Conservation (phyloP, 1,140 invertebrate genomes). For the Amphibalanus amphitrite region DNA sequence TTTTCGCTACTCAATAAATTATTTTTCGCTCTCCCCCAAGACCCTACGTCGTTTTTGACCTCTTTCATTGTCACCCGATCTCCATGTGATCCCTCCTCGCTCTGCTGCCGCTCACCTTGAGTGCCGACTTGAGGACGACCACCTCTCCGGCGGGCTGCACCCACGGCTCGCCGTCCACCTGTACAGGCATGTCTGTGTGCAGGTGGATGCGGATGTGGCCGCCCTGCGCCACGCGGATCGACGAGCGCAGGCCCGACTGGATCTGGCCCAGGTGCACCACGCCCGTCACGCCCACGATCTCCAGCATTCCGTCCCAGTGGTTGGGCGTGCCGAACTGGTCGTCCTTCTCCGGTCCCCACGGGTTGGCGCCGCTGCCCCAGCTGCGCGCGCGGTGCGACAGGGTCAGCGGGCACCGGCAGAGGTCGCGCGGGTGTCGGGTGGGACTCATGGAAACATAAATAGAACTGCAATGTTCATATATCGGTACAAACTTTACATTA, state of each 20-base stretch:
- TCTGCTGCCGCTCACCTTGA: conserved; percentile 78
- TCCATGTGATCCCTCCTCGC: no score
- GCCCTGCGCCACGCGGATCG: conserved; percentile 93
- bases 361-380: conserved; percentile 98
- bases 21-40: no score
- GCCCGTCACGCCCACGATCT: conserved; percentile 96
- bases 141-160: conserved; percentile 93
- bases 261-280: conserved; percentile 98
- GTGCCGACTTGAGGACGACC: conserved; percentile 91
- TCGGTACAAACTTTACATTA: no score
- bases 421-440: no score
- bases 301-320: conserved; percentile 97
- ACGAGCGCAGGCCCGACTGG: conserved; percentile 86
- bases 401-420: no score
- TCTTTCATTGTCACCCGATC: no score
- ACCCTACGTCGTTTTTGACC: no score
- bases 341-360: conserved; percentile 98
- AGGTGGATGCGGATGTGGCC: conserved; percentile 22
- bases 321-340: conserved; percentile 96
- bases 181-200: conserved; percentile 20
- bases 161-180: conserved; percentile 98
- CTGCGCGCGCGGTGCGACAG: neutral
- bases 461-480: no score
- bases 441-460: no score
- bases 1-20: no score